Conservation (phyloP, 2,888 invertebrate genomes). For the Aphidius colemani region DNA sequence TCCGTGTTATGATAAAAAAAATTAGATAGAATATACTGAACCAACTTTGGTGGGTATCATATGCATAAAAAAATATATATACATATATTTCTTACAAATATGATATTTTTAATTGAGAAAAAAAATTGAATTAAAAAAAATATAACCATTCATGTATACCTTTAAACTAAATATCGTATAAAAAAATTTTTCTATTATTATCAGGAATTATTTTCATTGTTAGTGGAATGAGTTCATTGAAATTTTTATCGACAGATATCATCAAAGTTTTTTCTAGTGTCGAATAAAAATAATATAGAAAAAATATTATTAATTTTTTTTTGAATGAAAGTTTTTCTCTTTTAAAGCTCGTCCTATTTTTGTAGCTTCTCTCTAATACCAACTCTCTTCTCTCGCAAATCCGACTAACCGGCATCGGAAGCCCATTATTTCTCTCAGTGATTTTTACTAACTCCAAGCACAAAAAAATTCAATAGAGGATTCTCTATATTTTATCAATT, state of each 20-base stretch:
- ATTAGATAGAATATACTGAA: conserved; percentile 72
- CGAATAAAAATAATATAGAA: too few species aligned
- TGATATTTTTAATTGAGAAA: too few species aligned
- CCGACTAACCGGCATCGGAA: conserved; percentile 12
- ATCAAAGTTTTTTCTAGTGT: too few species aligned
- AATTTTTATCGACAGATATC: too few species aligned
- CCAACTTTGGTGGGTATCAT: conserved; percentile 49
- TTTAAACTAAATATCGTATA: not conserved
- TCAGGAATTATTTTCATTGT: too few species aligned
- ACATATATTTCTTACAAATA: too few species aligned
- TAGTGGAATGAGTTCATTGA: too few species aligned
- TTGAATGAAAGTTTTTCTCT: not conserved
- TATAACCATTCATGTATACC: not conserved
- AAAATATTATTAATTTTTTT: not conserved
- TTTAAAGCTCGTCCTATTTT: not conserved
- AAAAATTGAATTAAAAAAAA: conserved; percentile 1
- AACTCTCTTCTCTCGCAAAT: conserved; percentile 1
- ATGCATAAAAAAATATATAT: not conserved
- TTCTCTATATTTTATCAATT: not conserved
- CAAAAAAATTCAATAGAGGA: conserved; percentile 5
- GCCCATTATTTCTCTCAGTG: conserved; percentile 10
- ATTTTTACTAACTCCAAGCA: not conserved
- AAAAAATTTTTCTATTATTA: too few species aligned
- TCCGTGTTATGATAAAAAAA: conserved; percentile 76
- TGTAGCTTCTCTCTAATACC: not conserved